Evolutionary conservation across 2,797 vertebrate species (phyloP), one percentile per base, ranked within the genome.

Genomic region (Pangasius macronema): DNA sequence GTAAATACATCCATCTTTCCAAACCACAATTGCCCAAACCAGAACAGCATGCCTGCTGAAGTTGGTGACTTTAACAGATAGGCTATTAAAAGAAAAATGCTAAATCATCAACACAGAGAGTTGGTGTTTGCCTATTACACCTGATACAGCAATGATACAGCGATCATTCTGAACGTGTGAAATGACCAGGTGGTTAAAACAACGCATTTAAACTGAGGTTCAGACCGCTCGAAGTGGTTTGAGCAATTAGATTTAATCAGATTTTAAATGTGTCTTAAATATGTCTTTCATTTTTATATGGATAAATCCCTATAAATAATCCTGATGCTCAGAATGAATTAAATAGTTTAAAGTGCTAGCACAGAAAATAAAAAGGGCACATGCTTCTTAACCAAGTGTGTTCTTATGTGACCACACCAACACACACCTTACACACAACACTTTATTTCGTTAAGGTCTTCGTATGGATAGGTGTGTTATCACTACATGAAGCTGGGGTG

Each of bases 381-480:
- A 68, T 18, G 14, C 16, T 36, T 68, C 65, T 68, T n/a, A 65
- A 65, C 9, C 63, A 65, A 30, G 24, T 27, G 27, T 18, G 51
- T 33, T 30, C 2, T 24, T 57, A 36, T 57, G 11, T 80, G 46
- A 79, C 22, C 59, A 81, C 39, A 61, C 86, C 33, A 72, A 81
- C 59, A 73, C 57, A 36, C 30, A 27, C 76, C 42, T 42, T 42
- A 42, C 5, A 42, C 42, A 42, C 42, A 42, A 7, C 42, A 42
- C 42, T 42, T 42, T 42, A 7, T 42, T 42, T 42, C 75, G 82
- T 86, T 61, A 85, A 83, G 63, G 51, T 77, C 65, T 82, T 80
- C 82, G 82, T 86, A 67, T 75, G 77, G 86, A 88, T 46, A 51
- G 75, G 83, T 87, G 67, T 77, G 85, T 73, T 80, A 85, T 68